phyloP scores from a whole-genome alignment of 2,797 vertebrate species.

The Myotis planiceps region DNA sequence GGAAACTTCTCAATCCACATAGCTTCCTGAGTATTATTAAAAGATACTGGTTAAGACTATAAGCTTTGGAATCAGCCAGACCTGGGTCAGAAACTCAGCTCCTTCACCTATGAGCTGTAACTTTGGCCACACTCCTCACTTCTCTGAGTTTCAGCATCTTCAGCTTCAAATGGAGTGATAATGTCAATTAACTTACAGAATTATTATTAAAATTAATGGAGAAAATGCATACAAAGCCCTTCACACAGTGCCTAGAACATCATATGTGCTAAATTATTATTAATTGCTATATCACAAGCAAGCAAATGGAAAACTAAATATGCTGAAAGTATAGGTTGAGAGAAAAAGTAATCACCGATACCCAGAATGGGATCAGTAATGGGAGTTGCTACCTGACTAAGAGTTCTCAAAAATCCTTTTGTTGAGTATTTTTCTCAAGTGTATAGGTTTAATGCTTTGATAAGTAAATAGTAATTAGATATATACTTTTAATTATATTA shows the following conservation, averaged over 20 bases:
- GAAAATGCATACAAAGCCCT: conserved; percentile 6
- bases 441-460: background rate
- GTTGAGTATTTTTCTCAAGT: background rate
- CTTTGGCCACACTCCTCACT: background rate
- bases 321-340: background rate
- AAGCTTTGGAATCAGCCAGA: conserved; percentile 21
- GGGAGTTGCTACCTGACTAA: background rate
- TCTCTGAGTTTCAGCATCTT: background rate
- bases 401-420: conserved; percentile 3
- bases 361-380: background rate
- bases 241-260: background rate
- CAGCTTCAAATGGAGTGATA: background rate
- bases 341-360: background rate
- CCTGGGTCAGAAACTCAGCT: background rate
- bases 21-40: conserved; percentile 44
- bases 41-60: conserved; percentile 6
- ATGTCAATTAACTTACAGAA: background rate
- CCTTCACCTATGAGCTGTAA: background rate
- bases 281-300: background rate
- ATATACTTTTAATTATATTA: background rate
- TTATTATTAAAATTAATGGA: background rate
- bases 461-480: background rate
- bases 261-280: background rate
- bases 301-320: background rate
- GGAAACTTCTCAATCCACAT: conserved; percentile 53